Percentiles rank a stretch among this genome's conserved stretches.
phyloP scores from a whole-genome alignment of 2,797 vertebrate genomes.

The Chelonia mydas region DNA sequence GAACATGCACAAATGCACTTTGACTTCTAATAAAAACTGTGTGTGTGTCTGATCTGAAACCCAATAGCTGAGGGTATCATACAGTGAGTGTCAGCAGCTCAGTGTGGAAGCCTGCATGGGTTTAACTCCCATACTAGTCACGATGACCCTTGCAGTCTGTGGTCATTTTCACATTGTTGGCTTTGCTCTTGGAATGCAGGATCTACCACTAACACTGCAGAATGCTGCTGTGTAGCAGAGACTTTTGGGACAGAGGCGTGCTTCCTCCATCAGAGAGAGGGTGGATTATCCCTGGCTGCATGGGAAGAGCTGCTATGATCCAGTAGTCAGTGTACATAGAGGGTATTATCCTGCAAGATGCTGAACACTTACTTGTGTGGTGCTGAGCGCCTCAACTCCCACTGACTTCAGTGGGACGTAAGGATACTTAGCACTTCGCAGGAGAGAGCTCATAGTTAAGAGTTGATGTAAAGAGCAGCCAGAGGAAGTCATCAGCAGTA shows the following conservation, averaged over 20 bases:
- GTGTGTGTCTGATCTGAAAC: neutral
- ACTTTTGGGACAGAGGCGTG: neutral
- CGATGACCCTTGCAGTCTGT: too few species aligned
- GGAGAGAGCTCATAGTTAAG: neutral
- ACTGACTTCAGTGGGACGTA: too few species aligned
- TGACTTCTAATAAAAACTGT: neutral
- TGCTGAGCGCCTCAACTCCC: neutral
- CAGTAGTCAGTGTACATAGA: neutral
- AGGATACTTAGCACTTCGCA: neutral
- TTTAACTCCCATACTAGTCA: neutral
- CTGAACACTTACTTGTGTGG: too few species aligned
- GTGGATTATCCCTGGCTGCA: neutral
- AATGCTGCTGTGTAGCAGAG: neutral
- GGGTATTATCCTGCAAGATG: neutral
- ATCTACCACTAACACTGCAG: neutral
- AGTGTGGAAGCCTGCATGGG: too few species aligned
- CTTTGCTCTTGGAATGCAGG: neutral
- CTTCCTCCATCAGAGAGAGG: neutral
- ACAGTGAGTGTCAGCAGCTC: neutral
- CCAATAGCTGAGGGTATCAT: neutral
- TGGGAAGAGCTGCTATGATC: neutral
- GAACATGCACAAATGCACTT: neutral
- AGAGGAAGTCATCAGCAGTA: neutral
- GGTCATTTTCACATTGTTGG: too few species aligned
- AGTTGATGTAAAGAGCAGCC: neutral